Percentiles rank a stretch among this genome's conserved stretches.
Evolutionary conservation across 1,140 invertebrate genomes (phyloP).

Genomic region (Berghia stephanieae): DNA sequence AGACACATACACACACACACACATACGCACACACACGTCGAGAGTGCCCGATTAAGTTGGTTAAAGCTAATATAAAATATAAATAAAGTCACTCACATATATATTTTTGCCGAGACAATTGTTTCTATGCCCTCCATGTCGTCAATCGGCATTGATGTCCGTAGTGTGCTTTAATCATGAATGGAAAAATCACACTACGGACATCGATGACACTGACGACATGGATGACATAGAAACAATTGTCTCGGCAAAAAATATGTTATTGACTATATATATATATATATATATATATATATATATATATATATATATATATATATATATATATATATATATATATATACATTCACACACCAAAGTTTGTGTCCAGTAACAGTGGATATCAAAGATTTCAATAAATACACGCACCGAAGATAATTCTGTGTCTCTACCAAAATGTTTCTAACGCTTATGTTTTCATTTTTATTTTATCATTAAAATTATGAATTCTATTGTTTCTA

Average conservation of each 20-base stretch:
- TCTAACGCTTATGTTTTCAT: too few species aligned
- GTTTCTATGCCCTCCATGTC: not conserved
- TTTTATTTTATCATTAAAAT: too few species aligned
- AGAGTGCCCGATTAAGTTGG: not conserved
- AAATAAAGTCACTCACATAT: not conserved
- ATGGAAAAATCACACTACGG: not conserved
- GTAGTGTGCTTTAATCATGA: not conserved
- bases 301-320: slow-evolving; percentile 5
- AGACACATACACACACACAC: too few species aligned
- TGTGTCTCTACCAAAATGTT: too few species aligned
- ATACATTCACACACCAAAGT: not conserved
- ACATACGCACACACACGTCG: not conserved
- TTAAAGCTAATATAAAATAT: too few species aligned
- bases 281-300: slow-evolving; percentile 5
- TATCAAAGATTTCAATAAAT: too few species aligned
- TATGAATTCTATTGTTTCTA: too few species aligned
- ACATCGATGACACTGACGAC: too few species aligned
- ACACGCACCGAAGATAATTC: too few species aligned
- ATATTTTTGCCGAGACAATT: not conserved
- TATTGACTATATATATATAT: not conserved
- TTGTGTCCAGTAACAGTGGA: too few species aligned
- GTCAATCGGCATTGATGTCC: not conserved
- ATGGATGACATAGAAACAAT: not conserved
- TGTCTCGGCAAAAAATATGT: not conserved
- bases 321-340: not conserved